Evolutionary conservation across 2,888 invertebrate species (phyloP).

Genomic region (Notocelia uddmanniana): DNA sequence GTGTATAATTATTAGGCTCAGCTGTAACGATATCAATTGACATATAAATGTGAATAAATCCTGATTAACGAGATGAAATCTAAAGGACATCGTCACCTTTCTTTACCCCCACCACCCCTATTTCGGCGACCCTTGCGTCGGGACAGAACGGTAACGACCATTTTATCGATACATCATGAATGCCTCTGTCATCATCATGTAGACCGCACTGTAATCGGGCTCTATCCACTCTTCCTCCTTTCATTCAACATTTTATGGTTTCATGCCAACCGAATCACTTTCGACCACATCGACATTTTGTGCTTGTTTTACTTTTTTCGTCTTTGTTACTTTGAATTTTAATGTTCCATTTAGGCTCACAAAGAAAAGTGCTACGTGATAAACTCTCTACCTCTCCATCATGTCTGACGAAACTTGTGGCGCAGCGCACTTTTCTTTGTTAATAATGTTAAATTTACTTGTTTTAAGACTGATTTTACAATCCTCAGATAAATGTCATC

Average conservation of each 20-base stretch:
- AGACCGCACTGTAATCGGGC: constrained; percentile 78
- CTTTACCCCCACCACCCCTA: constrained; percentile 75
- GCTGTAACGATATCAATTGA: constrained; percentile 78
- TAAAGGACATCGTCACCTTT: constrained; percentile 74
- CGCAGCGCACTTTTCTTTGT: constrained; percentile 72
- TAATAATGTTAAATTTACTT: constrained; percentile 53
- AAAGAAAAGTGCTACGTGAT: constrained; percentile 70
- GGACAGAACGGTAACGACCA: constrained; percentile 83
- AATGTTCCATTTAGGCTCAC: constrained; percentile 61
- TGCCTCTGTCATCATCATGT: constrained; percentile 85
- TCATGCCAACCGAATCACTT: constrained; percentile 66
- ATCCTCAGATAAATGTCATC: background rate
- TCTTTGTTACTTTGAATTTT: constrained; percentile 59
- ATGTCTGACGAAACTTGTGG: background rate
- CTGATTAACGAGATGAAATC: constrained; percentile 72
- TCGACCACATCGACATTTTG: constrained; percentile 66
- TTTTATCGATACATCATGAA: constrained; percentile 85
- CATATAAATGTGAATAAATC: constrained; percentile 85
- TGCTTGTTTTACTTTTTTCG: constrained; percentile 74
- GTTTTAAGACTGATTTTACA: constrained; percentile 51
- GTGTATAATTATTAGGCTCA: constrained; percentile 77
- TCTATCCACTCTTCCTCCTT: constrained; percentile 81
- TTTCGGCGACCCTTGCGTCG: constrained; percentile 81
- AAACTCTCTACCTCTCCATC: background rate
- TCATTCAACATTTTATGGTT: constrained; percentile 63